Percentiles rank a stretch among this genome's conserved stretches.
Conservation (phyloP, 2,888 invertebrate genomes). For the Augiades crinisus region DNA sequence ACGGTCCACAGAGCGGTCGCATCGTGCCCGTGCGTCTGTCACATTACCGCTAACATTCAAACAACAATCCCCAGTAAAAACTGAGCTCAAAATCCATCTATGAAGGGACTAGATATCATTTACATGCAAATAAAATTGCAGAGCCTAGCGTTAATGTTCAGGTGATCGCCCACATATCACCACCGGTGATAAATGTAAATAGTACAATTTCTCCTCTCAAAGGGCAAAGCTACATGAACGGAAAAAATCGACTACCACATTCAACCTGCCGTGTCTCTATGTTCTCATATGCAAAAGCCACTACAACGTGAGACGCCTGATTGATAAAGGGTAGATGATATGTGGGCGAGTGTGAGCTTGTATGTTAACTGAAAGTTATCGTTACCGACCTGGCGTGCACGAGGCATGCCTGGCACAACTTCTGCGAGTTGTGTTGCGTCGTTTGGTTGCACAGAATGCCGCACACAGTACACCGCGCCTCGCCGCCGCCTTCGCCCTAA, state of each 20-base stretch:
- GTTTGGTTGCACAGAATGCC: conserved; percentile 77
- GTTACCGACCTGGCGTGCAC: conserved; percentile 82
- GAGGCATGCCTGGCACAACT: conserved; percentile 81
- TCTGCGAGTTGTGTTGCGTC: conserved; percentile 77
- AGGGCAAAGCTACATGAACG: no score
- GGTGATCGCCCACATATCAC: conserved; percentile 21
- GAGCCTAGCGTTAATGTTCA: conserved; percentile 21
- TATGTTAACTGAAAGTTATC: conserved; percentile 28
- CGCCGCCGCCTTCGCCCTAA: conserved; percentile 75
- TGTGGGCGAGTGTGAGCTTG: conserved; percentile 17
- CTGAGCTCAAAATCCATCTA: conserved; percentile 8
- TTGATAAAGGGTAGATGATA: conserved; percentile 11
- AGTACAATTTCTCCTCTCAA: no score
- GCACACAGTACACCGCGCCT: conserved; percentile 75
- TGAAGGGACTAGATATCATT: conserved; percentile 21
- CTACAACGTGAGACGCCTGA: not conserved
- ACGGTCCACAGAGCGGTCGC: conserved; percentile 89
- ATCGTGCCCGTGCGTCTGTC: conserved; percentile 90
- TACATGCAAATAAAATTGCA: conserved; percentile 25
- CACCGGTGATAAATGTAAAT: no score
- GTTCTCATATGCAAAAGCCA: not conserved
- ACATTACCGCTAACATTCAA: conserved; percentile 67
- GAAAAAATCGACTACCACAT: not conserved
- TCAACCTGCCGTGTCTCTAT: not conserved
- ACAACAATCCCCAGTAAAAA: conserved; percentile 39